Conservation (phyloP, 2,888 invertebrate genomes). For the Anthoptus insignis region DNA sequence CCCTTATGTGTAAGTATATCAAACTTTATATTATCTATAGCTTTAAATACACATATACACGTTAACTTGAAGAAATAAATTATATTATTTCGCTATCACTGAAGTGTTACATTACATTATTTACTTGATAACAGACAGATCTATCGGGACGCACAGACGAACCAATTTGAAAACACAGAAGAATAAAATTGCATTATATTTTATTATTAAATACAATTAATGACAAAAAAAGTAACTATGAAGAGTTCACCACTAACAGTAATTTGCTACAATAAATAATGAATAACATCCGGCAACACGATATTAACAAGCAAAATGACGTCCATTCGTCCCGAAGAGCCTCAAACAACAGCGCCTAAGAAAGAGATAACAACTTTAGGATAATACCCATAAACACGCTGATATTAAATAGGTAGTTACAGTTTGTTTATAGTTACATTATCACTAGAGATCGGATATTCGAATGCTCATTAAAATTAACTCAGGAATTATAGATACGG, state of each 20-base stretch:
- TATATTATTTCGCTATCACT: conserved; percentile 67
- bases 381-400: conserved; percentile 80
- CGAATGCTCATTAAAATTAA: no score
- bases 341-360: conserved; percentile 85
- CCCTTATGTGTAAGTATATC: conserved; percentile 65
- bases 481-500: no score
- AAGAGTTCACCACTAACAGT: not conserved
- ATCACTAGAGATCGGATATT: conserved; percentile 39
- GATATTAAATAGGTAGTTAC: conserved; percentile 72
- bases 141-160: conserved; percentile 63
- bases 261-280: not conserved
- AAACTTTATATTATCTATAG: conserved; percentile 65
- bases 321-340: conserved; percentile 69
- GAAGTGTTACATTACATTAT: conserved; percentile 72
- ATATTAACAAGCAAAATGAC: conserved; percentile 35
- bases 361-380: conserved; percentile 85
- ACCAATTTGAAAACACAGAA: conserved; percentile 24
- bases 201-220: no score
- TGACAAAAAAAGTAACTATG: not conserved
- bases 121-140: conserved; percentile 77
- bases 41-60: conserved; percentile 79
- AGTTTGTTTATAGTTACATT: conserved; percentile 68
- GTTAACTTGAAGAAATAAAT: conserved; percentile 70
- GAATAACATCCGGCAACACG: conserved; percentile 40
- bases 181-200: no score